phyloP scores from a whole-genome alignment of 2,113 vertebrate genomes.

The Symphodus melops region DNA sequence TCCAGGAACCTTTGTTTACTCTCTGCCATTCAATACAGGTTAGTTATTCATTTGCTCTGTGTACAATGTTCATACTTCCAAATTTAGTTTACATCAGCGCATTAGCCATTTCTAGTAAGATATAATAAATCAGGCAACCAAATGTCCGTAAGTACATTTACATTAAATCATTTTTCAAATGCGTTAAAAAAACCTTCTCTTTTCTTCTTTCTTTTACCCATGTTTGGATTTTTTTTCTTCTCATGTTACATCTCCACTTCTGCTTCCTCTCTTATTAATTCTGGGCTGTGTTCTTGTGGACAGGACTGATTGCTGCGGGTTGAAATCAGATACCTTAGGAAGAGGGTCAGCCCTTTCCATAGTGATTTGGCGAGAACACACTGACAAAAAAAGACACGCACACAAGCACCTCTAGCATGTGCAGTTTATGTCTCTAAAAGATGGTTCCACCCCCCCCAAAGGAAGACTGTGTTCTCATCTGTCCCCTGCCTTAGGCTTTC shows the following conservation, averaged over 20 bases:
- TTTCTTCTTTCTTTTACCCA: constrained; percentile 40
- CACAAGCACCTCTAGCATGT: constrained; percentile 42
- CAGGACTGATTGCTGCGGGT: constrained; percentile 71
- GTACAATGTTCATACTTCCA: background rate
- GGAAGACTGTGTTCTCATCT: constrained; percentile 62
- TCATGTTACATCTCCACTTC: constrained; percentile 23
- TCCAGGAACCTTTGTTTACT: constrained; percentile 96
- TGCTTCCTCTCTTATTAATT: constrained; percentile 72
- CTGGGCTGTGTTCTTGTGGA: constrained; percentile 72
- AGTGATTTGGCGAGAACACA: constrained; percentile 62
- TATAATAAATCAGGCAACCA: constrained; percentile 5
- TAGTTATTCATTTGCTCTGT: background rate
- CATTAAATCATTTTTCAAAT: constrained; percentile 9
- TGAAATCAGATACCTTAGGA: constrained; percentile 75
- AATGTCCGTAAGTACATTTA: background rate
- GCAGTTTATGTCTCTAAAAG: constrained; percentile 48
- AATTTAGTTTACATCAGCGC: background rate
- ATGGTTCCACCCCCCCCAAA: constrained; percentile 44
- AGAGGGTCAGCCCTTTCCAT: constrained; percentile 69
- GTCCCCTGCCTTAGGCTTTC: constrained; percentile 65
- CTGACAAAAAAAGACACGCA: constrained; percentile 38
- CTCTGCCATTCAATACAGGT: constrained; percentile 93
- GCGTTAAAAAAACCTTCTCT: constrained; percentile 8
- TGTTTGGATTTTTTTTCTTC: constrained; percentile 47
- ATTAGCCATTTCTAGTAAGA: background rate